Conservation (phyloP, 2,797 vertebrate species). For the Sebastes variabilis region DNA sequence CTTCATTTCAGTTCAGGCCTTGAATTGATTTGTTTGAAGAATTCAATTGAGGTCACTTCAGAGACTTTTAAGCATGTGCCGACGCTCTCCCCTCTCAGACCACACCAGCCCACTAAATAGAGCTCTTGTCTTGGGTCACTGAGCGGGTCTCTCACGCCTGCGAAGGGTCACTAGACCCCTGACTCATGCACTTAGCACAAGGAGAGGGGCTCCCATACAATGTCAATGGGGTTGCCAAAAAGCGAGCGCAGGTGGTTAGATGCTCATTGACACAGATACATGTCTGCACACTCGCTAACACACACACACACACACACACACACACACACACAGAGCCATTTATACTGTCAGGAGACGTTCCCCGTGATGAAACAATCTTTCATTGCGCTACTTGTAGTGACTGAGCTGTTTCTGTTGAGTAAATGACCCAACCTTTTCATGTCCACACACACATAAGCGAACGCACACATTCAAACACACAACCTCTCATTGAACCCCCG, state of each 20-base stretch:
- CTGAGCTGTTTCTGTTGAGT: slow-evolving; percentile 41
- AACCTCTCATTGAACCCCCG: slow-evolving; percentile 57
- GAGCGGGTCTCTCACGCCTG: slow-evolving; percentile 24
- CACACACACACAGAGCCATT: neutral
- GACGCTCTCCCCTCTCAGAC: slow-evolving; percentile 10
- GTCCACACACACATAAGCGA: slow-evolving; percentile 3
- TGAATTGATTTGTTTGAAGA: neutral
- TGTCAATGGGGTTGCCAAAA: slow-evolving; percentile 17
- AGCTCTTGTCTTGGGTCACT: slow-evolving; percentile 56
- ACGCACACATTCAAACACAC: slow-evolving; percentile 41
- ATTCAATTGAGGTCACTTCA: slow-evolving; percentile 23
- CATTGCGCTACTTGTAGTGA: slow-evolving; percentile 18
- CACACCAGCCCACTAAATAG: slow-evolving; percentile 43
- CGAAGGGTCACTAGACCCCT: slow-evolving; percentile 48
- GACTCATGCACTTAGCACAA: slow-evolving; percentile 54
- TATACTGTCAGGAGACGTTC: slow-evolving; percentile 4
- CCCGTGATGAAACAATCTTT: slow-evolving; percentile 36
- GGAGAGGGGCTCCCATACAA: slow-evolving; percentile 23
- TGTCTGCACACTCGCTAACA: slow-evolving; percentile 3
- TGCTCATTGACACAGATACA: slow-evolving; percentile 38
- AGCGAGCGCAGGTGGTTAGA: slow-evolving; percentile 41
- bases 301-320: neutral
- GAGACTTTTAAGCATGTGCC: slow-evolving; percentile 28
- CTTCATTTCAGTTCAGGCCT: neutral
- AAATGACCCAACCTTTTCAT: slow-evolving; percentile 40